Evolutionary conservation across 1,140 invertebrate genomes (phyloP).

Genomic region (Neuroterus valhalla): DNA sequence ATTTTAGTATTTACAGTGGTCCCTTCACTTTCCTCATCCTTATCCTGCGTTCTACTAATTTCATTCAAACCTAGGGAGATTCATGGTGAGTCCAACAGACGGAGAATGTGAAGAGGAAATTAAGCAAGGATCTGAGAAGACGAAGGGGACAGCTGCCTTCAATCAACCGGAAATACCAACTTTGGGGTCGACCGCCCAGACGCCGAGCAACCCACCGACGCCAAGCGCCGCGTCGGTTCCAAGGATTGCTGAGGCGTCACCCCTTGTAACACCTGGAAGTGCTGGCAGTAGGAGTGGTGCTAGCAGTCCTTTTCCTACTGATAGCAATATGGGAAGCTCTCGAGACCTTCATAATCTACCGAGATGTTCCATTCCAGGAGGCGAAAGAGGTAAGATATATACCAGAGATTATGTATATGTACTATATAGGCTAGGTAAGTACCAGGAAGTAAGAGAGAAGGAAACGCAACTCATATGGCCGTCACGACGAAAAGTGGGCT

Average conservation of each 20-base stretch:
- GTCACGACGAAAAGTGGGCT: too few relatives aligned
- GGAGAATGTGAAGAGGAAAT: constrained; percentile 63
- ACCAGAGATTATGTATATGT: too few relatives aligned
- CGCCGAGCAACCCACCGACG: constrained; percentile 60
- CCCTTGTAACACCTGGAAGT: constrained; percentile 78
- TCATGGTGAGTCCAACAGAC: constrained; percentile 73
- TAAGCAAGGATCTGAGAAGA: constrained; percentile 33
- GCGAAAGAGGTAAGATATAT: constrained; percentile 69
- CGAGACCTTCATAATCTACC: constrained; percentile 64
- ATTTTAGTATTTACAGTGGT: too few relatives aligned
- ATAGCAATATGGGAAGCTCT: constrained; percentile 49
- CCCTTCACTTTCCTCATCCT: too few relatives aligned
- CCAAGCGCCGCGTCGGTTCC: constrained; percentile 60
- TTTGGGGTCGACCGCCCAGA: constrained; percentile 49
- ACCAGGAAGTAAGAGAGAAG: too few relatives aligned
- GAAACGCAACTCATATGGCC: too few relatives aligned
- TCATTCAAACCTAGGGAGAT: constrained; percentile 65
- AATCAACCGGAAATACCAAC: constrained; percentile 46
- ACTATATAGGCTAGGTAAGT: too few relatives aligned
- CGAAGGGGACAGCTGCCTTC: constrained; percentile 25
- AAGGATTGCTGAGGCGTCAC: constrained; percentile 68
- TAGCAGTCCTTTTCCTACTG: constrained; percentile 68
- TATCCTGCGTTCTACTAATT: constrained; percentile 33
- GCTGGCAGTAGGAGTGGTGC: constrained; percentile 79
- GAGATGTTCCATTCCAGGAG: constrained; percentile 70